Evolutionary conservation across 1,140 invertebrate species (phyloP).

Genomic region (Propsilocerus akamusi): DNA sequence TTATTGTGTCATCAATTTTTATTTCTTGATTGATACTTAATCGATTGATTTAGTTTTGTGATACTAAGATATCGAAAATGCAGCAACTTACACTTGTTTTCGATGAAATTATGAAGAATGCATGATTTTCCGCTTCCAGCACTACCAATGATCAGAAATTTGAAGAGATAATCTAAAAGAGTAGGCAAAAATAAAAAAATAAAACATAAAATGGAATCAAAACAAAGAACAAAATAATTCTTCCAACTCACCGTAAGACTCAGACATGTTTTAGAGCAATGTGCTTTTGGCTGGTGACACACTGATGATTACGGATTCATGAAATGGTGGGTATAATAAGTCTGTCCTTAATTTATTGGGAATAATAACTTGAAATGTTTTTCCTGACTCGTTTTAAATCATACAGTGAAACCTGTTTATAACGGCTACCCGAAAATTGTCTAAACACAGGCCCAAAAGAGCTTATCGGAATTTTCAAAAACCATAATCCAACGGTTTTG

Average conservation of each 20-base stretch:
- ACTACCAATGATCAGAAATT: conserved; percentile 70
- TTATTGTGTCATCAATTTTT: not conserved
- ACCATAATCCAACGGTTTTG: too few species aligned
- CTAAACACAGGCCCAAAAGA: too few species aligned
- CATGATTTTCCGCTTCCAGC: conserved; percentile 77
- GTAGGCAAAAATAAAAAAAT: conserved; percentile 13
- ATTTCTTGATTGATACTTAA: too few species aligned
- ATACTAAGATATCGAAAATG: conserved; percentile 4
- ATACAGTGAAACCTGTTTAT: too few species aligned
- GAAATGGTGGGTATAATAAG: too few species aligned
- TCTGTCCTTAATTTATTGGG: too few species aligned
- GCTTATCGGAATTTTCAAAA: too few species aligned
- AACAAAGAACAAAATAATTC: conserved; percentile 1
- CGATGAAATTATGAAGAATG: conserved; percentile 75
- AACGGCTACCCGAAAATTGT: too few species aligned
- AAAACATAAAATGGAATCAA: not conserved
- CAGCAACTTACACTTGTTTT: conserved; percentile 77
- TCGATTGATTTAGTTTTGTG: not conserved
- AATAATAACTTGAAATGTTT: too few species aligned
- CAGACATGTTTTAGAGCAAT: not conserved
- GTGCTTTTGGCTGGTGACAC: too few species aligned
- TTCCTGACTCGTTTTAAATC: too few species aligned
- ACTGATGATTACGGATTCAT: too few species aligned
- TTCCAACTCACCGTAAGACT: not conserved
- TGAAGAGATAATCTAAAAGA: conserved; percentile 64